phyloP scores from a whole-genome alignment of 1,140 invertebrate species.

The Drosophila leontia region DNA sequence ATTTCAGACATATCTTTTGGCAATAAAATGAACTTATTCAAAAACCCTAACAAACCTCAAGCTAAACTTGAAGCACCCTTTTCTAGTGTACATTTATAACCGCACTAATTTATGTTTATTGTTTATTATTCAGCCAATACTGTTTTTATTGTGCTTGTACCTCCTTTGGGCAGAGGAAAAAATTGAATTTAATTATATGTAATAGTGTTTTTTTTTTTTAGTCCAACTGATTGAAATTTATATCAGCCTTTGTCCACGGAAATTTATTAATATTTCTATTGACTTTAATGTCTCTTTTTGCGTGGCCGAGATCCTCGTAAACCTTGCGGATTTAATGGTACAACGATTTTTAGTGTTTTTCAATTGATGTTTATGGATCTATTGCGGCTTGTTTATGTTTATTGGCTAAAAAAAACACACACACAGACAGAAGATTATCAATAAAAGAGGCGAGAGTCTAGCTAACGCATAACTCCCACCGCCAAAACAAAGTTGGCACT shows the following conservation, averaged over 20 bases:
- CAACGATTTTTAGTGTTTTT: conserved; percentile 39
- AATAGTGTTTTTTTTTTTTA: conserved; percentile 54
- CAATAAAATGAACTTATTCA: conserved; percentile 10
- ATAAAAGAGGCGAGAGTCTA: conserved; percentile 17
- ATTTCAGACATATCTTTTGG: not conserved
- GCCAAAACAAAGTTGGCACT: conserved; percentile 52
- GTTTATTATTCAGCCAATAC: conserved; percentile 63
- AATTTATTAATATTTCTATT: conserved; percentile 51
- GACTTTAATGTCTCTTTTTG: conserved; percentile 60
- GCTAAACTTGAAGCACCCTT: conserved; percentile 2
- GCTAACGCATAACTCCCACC: conserved; percentile 59
- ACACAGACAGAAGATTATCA: conserved; percentile 29
- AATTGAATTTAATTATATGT: conserved; percentile 75
- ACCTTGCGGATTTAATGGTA: conserved; percentile 46
- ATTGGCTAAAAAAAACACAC: conserved; percentile 1
- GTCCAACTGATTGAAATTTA: conserved; percentile 75
- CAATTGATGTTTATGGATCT: conserved; percentile 50
- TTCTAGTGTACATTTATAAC: conserved; percentile 39
- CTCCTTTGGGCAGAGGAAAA: conserved; percentile 53
- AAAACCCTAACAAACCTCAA: not conserved
- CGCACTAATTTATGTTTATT: conserved; percentile 76
- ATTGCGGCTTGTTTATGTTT: conserved; percentile 57
- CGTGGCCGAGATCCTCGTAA: conserved; percentile 25
- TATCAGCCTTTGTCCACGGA: conserved; percentile 42
- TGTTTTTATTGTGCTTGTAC: conserved; percentile 31